A percentile compares a stretch with the other conserved stretches of the same genome.
Conservation (phyloP, 2,113 vertebrate genomes). For the Callipepla squamata region DNA sequence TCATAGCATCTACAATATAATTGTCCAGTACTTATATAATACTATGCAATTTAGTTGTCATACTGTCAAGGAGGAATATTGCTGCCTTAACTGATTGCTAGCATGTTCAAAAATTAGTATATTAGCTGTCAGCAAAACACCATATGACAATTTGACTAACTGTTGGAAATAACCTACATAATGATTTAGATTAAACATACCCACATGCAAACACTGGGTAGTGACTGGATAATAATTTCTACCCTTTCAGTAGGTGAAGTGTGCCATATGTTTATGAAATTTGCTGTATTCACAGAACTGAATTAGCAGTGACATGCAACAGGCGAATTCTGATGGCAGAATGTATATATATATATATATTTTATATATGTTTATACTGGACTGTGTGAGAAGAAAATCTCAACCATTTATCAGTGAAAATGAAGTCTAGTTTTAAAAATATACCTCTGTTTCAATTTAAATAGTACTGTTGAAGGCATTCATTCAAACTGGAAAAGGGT, state of each 20-base stretch:
- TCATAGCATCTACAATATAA: conserved; percentile 16
- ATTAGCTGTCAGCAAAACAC: conserved; percentile 28
- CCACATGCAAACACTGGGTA: background rate
- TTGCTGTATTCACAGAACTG: background rate
- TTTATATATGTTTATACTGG: fast-evolving
- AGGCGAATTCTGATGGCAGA: background rate
- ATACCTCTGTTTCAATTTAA: background rate
- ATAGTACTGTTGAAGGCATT: background rate
- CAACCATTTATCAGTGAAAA: background rate
- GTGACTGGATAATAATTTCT: conserved; percentile 9
- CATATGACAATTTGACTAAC: background rate
- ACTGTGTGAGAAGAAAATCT: background rate
- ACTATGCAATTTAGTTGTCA: conserved; percentile 1
- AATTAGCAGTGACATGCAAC: background rate
- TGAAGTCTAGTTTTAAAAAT: background rate
- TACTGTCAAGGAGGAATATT: background rate
- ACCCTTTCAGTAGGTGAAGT: background rate
- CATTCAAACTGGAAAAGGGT: background rate
- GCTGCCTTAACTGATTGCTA: background rate
- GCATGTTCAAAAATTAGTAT: background rate
- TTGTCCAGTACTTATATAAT: conserved; percentile 18
- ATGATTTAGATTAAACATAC: conserved; percentile 29
- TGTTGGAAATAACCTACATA: background rate
- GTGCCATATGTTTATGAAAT: background rate
- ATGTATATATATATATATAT: background rate